Conservation (phyloP, 2,113 vertebrate species). For the Pseudorasbora parva region DNA sequence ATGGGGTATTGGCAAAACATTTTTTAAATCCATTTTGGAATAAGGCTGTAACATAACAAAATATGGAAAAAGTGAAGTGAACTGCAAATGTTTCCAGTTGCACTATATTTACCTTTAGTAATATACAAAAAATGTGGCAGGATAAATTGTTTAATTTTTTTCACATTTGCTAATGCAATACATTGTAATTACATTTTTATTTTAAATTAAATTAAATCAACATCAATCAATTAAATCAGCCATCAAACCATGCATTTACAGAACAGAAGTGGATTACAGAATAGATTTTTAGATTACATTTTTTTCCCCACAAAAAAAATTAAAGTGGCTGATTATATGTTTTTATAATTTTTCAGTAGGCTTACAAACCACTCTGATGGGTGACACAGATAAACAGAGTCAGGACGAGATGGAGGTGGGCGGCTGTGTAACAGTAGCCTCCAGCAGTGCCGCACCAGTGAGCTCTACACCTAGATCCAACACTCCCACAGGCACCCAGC, state of each 20-base stretch:
- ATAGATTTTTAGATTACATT: not conserved
- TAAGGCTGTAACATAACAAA: too few species aligned
- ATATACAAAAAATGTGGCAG: not conserved
- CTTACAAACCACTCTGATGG: slow-evolving; percentile 59
- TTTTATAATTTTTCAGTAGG: slow-evolving; percentile 59
- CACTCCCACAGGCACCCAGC: slow-evolving; percentile 75
- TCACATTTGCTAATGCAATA: not conserved
- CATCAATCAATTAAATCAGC: not conserved
- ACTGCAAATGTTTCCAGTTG: too few species aligned
- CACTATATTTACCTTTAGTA: not conserved
- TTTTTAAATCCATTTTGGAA: too few species aligned
- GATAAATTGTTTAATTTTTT: not conserved
- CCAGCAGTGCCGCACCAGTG: slow-evolving; percentile 63
- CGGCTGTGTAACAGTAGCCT: slow-evolving; percentile 71
- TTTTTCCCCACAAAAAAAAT: not conserved
- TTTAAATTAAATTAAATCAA: not conserved
- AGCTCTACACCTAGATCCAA: slow-evolving; percentile 76
- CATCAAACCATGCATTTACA: not conserved
- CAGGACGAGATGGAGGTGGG: slow-evolving; percentile 63
- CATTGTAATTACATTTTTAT: not conserved
- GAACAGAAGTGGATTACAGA: not conserved
- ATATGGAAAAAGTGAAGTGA: too few species aligned
- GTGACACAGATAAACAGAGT: slow-evolving; percentile 32
- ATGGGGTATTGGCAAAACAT: too few species aligned
- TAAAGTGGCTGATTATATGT: not conserved